These are phyloP conservation scores for Anolis sagrei DNA, from an alignment of 2,113 vertebrate species.

Conservation along the genomic window DNA sequence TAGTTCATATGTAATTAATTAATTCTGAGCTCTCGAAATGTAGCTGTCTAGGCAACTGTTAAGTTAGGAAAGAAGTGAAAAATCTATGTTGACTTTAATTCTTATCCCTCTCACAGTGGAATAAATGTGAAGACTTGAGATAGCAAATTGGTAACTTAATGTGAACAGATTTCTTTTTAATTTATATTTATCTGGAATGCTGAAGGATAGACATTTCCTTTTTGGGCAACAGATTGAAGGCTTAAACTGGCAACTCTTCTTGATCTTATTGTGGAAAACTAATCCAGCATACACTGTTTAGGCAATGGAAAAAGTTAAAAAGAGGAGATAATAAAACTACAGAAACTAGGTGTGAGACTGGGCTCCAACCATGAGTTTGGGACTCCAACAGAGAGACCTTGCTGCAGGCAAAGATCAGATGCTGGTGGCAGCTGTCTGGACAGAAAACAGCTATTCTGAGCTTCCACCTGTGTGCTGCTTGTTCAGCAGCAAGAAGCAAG, in stretches of 20 bases:
- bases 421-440: slow-evolving; percentile 4
- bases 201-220: background rate
- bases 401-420: background rate
- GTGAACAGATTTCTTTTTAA: background rate
- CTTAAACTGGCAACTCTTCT: background rate
- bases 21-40: background rate
- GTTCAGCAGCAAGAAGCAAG: slow-evolving; percentile 10
- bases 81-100: background rate
- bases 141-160: background rate
- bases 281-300: background rate
- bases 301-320: background rate
- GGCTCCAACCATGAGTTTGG: background rate
- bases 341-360: background rate
- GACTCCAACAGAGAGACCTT: background rate
- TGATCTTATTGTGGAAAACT: background rate
- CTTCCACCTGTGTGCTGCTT: background rate
- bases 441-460: slow-evolving; percentile 20
- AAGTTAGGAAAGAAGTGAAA: background rate
- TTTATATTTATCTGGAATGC: background rate
- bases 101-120: background rate
- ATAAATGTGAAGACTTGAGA: background rate
- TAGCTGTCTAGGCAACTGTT: background rate
- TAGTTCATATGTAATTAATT: background rate
- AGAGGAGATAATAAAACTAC: background rate
- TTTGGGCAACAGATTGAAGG: background rate